Evolutionary conservation across 2,797 vertebrate genomes (phyloP), one percentile per base, ranked within the genome.

Genomic region (Lates japonicus): DNA sequence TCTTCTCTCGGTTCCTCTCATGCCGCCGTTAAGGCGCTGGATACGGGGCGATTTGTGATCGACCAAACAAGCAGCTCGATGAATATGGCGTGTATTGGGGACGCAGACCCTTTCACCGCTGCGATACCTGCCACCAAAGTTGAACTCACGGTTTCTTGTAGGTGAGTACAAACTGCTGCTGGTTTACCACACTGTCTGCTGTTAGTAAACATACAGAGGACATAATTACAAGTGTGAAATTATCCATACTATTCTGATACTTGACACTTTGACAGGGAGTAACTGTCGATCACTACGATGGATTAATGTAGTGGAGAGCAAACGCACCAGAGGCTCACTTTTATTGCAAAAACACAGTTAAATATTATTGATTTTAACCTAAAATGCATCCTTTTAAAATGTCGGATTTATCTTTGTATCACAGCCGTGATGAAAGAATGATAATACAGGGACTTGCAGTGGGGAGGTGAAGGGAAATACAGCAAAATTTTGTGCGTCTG

Each of bases 61-160:
- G 78, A 80, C 67, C 95, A 87, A 88, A 92, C 77, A 11, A 29
- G 79, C 86, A 81, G 93, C 88, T 94, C 88, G 31, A 84, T 93
- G 92, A 97, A 94, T 70, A 94, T 98, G 93, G 96, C 97, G 93
- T 96, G 96, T 65, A 93, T 97, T 72, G 97, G 97, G 90, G 97
- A 97, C 93, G 96, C 97, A 80, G 97, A 96, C 93, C 96, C 96
- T 39, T 96, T 98, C 91, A 96, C 96, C 82, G 95, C 97, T 39
- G 96, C 95, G 89, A 97, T 98, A 87, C 98, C 98, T n/a, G 98
- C 98, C 84, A 99, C 98, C 86, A 97, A 97, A 94, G 98, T 99
- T 96, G 98, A 99, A 92, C 94, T 99, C 78, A 97, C 97, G 16
- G 96, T 99, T 52, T 98, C 97, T 46, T 99, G 98, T 94, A 96